A percentile compares a stretch with the other conserved stretches of the same genome.
phyloP scores from a whole-genome alignment of 2,797 vertebrate genomes.

The Manis pentadactyla region DNA sequence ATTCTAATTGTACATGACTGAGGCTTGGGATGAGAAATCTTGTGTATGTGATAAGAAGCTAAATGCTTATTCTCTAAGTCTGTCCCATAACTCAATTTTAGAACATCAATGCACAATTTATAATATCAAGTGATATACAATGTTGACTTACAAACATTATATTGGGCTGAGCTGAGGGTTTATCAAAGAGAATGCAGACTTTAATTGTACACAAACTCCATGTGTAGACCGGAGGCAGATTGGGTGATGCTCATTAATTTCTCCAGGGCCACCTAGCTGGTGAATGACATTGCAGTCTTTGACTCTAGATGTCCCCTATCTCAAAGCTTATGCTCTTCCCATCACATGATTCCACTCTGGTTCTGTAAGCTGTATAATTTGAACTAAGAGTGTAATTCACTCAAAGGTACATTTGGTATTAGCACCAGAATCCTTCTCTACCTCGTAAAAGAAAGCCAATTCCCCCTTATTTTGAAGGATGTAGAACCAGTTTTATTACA shows the following conservation, averaged over 20 bases:
- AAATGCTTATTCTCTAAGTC: conserved; percentile 21
- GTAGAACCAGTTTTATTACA: neutral
- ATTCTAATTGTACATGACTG: conserved; percentile 22
- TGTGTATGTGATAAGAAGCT: neutral
- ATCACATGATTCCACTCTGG: neutral
- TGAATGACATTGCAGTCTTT: neutral
- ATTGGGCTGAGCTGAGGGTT: neutral
- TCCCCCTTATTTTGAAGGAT: conserved; percentile 5
- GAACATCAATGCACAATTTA: conserved; percentile 25
- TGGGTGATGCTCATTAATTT: neutral
- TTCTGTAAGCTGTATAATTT: neutral
- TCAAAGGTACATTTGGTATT: neutral
- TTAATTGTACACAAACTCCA: conserved; percentile 30
- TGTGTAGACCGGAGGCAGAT: neutral
- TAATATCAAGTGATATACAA: neutral
- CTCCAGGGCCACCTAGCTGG: neutral
- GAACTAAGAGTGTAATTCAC: conserved; percentile 13
- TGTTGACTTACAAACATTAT: neutral
- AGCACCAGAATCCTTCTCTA: neutral
- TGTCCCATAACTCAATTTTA: conserved; percentile 18
- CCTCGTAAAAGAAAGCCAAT: conserved; percentile 3
- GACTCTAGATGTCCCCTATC: neutral
- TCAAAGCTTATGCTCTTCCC: conserved; percentile 10
- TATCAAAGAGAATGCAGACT: conserved; percentile 46
- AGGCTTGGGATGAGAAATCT: neutral